Percentiles rank a stretch among this genome's conserved stretches.
Evolutionary conservation across 2,797 vertebrate genomes (phyloP).

Genomic region (Sebastes glaucus): DNA sequence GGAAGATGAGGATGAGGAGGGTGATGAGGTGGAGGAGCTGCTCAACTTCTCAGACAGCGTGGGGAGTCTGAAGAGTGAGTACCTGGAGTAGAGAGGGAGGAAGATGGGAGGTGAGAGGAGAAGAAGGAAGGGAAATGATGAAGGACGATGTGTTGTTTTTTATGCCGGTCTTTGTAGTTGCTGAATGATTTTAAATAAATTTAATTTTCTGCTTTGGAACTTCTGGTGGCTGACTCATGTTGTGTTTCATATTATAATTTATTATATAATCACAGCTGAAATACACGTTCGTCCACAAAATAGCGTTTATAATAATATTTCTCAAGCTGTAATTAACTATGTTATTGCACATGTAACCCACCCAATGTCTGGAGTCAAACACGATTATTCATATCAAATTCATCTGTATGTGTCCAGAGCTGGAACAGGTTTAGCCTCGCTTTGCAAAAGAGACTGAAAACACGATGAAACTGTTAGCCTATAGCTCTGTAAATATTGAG

Average conservation of each 20-base stretch:
- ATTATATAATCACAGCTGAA: neutral
- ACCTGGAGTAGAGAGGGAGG: constrained; percentile 53
- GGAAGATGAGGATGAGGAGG: constrained; percentile 63
- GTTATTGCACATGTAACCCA: neutral
- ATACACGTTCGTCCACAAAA: neutral
- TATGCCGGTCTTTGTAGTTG: neutral
- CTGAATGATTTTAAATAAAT: constrained; percentile 1
- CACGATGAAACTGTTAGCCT: neutral
- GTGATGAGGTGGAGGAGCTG: constrained; percentile 60
- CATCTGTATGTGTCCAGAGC: neutral
- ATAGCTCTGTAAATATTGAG: neutral
- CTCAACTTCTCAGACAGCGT: constrained; percentile 67
- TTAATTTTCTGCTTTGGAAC: neutral
- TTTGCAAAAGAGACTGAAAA: neutral
- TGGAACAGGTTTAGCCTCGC: neutral
- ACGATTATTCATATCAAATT: neutral
- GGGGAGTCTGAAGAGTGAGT: constrained; percentile 67
- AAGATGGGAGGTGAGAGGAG: neutral
- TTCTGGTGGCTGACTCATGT: neutral
- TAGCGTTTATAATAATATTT: neutral
- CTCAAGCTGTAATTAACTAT: neutral
- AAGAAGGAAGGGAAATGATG: neutral
- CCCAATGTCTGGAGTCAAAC: neutral
- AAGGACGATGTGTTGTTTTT: neutral
- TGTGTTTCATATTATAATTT: neutral